Base-by-base conservation (phyloP, 2,888 invertebrate genomes). In the Lycaena phlaeas region DNA sequence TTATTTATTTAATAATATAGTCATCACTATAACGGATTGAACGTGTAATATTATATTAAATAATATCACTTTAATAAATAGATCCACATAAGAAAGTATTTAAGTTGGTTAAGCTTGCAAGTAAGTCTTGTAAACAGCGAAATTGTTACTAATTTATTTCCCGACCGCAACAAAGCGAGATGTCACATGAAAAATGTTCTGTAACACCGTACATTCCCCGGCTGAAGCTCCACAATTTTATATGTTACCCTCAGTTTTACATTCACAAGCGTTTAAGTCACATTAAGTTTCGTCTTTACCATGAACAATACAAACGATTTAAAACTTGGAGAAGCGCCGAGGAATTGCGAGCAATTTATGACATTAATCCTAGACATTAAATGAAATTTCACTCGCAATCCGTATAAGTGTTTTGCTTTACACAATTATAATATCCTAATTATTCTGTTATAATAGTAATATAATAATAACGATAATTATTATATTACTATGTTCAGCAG, bases 131-230 rank as follows among this genome's bases (percentile, higher is more conserved):
- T 75, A 77, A 78, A 81, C 78, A 84, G 74, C 81, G 79, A 77
- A 78, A 82, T 78, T 77, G 82, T 82, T 75, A 79, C 77, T 82
- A 81, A 84, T 84, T 82, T 81, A 77, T 84, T 81, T 76, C 64
- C 67, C 73, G 61, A 75, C 81, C 79, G 60, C 78, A 78, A 81
- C 82, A 84, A 82, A 81, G 82, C 76, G 79, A 71, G 72, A 77
- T 75, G 81, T 81, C 82, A 72, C 78, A 66, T 81, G 82, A 84
- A 82, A 84, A 82, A 82, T 81, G 70, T 68, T 65, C 15, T 15
- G 10, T 25, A 41, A 26, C 26, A 57, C 60, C 64, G 64, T 69
- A 68, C 79, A 79, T 81, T 78, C 76, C 73, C 64, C 61, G 59
- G 54, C 54, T 60, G 63, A 54, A 63, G 64, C 68, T 52, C 58